Base-by-base conservation (phyloP, 2,113 vertebrate genomes). In the Oenanthe melanoleuca region DNA sequence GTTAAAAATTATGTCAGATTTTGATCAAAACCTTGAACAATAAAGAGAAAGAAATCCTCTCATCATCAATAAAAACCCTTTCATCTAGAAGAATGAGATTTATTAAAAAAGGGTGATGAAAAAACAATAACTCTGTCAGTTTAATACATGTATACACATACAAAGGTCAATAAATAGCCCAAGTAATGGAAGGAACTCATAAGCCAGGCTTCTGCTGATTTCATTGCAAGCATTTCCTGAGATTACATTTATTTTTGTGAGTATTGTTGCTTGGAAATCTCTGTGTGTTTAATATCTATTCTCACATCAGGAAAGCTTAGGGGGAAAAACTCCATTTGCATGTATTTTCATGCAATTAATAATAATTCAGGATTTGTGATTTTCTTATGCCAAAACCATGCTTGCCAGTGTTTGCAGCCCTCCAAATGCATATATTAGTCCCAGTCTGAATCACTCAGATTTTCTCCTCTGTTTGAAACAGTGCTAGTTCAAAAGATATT, bases 321-420 rank as follows among this genome's bases (percentile, higher is more conserved):
- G 49, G 24, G 13, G 0, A 17, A 19, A 67, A 91, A 12, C 20
- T 80, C 34, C 4, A 72, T 92, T 89, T 94, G 42, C 73, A 85
- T 85, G 14, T 60, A 61, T 81, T 93, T 94, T 82, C 55, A 59
- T 50, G 55, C 42, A 87, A 85, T 91, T 91, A 85, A 87, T 85
- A 94, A 78, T 83, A 94, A 80, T 47, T 77, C 52, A 59, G 77
- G 10, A 23, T 89, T 74, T 89, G 47, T 93, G 63, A 17, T 56
- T 88, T 93, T 59, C 60, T 80, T 67, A 49, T 67, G 60, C 89
- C 89, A 92, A 60, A 80, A 26, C 34, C 7, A 0, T 65, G 14
- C 42, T 55, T 93, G 87, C 59, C 67, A 83, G 31, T 45, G 29
- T 77, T 88, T 86, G 45, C 23, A 86, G 42, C 70, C 67, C 61